These are phyloP conservation scores for Dicranocentrus wangi DNA, from an alignment of 2,888 invertebrate species.

Conservation along the genomic window DNA sequence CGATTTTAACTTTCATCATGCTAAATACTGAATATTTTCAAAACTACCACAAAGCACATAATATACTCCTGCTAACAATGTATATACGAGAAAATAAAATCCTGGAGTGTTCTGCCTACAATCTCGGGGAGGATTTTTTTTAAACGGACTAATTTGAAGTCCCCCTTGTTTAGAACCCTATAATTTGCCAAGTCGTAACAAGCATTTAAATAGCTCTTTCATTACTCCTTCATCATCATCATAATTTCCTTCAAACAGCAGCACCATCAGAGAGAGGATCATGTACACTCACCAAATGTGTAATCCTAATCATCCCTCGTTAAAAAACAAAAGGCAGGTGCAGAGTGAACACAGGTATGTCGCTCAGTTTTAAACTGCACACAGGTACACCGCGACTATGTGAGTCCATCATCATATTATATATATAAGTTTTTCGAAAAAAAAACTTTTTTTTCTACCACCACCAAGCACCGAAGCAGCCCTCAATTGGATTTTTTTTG, in stretches of 20 bases:
- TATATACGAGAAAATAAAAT: no score
- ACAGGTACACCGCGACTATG: no score
- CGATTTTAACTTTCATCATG: no score
- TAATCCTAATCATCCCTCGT: neutral
- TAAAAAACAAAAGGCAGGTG: neutral
- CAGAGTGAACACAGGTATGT: neutral
- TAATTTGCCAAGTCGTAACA: slow-evolving; percentile 57
- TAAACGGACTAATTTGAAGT: slow-evolving; percentile 54
- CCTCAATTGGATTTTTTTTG: slow-evolving; percentile 8
- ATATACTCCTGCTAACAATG: no score
- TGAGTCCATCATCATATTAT: neutral
- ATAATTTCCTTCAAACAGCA: slow-evolving; percentile 13
- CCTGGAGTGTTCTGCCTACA: no score
- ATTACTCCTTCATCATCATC: slow-evolving; percentile 48
- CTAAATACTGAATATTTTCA: no score
- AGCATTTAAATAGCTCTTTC: slow-evolving; percentile 57
- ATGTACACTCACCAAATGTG: neutral
- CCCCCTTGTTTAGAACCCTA: slow-evolving; percentile 52
- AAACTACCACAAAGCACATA: no score
- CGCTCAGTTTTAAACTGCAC: neutral
- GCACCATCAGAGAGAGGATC: neutral
- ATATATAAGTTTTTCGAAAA: neutral
- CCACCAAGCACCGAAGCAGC: neutral
- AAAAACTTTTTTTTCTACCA: neutral
- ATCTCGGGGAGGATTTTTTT: no score